Conservation (phyloP, 2,797 vertebrate species). For the Menidia menidia region DNA sequence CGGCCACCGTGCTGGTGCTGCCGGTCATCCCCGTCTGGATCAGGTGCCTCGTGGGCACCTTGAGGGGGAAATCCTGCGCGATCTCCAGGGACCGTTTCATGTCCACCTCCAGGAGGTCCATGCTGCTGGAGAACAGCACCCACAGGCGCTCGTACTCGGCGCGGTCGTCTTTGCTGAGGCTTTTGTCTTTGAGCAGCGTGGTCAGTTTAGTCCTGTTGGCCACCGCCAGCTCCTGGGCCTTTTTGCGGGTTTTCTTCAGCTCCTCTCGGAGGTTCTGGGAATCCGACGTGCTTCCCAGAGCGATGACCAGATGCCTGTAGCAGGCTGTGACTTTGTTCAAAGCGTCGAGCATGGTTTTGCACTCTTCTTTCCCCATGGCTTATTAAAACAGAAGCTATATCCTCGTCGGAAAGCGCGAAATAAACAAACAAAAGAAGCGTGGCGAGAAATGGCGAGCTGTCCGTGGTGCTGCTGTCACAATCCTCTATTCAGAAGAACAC, state of each 20-base stretch:
- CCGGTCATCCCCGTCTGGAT: slow-evolving; percentile 96
- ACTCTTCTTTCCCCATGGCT: slow-evolving; percentile 92
- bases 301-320: slow-evolving; percentile 93
- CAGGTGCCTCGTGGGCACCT: slow-evolving; percentile 90
- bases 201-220: slow-evolving; percentile 91
- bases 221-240: slow-evolving; percentile 93
- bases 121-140: slow-evolving; percentile 95
- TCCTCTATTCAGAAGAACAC: slow-evolving; percentile 56
- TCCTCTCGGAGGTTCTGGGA: slow-evolving; percentile 95
- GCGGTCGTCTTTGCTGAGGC: slow-evolving; percentile 88
- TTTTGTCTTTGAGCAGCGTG: slow-evolving; percentile 88
- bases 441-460: slow-evolving; percentile 34
- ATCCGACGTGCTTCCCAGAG: slow-evolving; percentile 94
- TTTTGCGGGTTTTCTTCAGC: slow-evolving; percentile 92
- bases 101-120: slow-evolving; percentile 96
- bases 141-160: slow-evolving; percentile 95
- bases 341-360: slow-evolving; percentile 94
- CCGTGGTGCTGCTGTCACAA: slow-evolving; percentile 27
- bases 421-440: slow-evolving; percentile 5
- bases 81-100: slow-evolving; percentile 94
- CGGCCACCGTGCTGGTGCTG: slow-evolving; percentile 88
- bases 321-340: slow-evolving; percentile 95
- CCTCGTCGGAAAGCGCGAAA: slow-evolving; percentile 15
- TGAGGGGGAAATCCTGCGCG: slow-evolving; percentile 92
- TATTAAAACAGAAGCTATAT: neutral